These are phyloP conservation scores for Neria commutata DNA, from an alignment of 2,888 invertebrate species.

Conservation along the genomic window DNA sequence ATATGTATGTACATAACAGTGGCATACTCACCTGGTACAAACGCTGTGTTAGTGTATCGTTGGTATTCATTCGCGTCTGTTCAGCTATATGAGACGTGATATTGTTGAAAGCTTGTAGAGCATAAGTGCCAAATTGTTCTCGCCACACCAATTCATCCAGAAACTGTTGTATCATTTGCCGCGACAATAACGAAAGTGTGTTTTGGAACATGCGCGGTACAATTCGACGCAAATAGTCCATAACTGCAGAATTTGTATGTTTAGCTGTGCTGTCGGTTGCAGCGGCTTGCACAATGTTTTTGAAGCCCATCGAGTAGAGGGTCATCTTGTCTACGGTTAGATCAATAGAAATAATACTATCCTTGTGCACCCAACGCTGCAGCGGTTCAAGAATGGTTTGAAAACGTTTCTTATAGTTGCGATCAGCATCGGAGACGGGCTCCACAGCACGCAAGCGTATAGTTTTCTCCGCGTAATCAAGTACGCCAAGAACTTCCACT, in stretches of 20 bases:
- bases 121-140: conserved; percentile 80
- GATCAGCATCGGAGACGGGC: conserved; percentile 78
- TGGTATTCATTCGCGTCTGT: conserved; percentile 74
- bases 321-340: conserved; percentile 83
- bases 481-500: conserved; percentile 84
- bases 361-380: conserved; percentile 77
- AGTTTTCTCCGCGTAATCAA: conserved; percentile 75
- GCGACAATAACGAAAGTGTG: conserved; percentile 78
- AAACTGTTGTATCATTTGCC: conserved; percentile 89
- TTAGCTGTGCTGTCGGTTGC: conserved; percentile 61
- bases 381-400: conserved; percentile 83
- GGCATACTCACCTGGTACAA: conserved; percentile 67
- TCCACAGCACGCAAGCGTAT: conserved; percentile 83
- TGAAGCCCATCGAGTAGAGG: conserved; percentile 78
- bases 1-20: background rate
- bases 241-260: conserved; percentile 76
- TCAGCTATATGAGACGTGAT: conserved; percentile 80
- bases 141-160: conserved; percentile 89
- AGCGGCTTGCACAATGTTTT: conserved; percentile 72
- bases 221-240: conserved; percentile 85
- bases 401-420: conserved; percentile 80
- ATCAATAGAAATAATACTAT: conserved; percentile 80
- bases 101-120: conserved; percentile 80
- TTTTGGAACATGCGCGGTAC: conserved; percentile 92
- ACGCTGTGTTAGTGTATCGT: conserved; percentile 68